Evolutionary conservation across 2,888 invertebrate species (phyloP).

Genomic region (Troglohyphantes excavatus): DNA sequence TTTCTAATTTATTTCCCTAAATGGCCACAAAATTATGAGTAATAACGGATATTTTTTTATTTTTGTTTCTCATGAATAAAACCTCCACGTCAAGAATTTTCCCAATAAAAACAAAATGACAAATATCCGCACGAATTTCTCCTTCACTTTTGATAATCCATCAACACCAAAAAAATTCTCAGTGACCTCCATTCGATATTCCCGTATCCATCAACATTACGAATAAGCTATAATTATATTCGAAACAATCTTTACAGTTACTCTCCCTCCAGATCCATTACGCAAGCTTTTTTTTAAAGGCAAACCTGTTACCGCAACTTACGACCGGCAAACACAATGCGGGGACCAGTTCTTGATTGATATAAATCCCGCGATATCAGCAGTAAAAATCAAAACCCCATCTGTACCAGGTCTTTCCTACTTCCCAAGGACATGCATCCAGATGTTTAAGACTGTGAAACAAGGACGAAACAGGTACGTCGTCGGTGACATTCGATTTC

Average conservation of each 20-base stretch:
- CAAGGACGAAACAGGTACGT: conserved; percentile 11
- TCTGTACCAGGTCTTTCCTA: conserved; percentile 18
- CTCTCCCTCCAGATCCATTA: background rate
- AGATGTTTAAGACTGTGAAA: background rate
- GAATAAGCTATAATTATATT: background rate
- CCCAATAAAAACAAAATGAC: too few species aligned
- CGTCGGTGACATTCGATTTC: conserved; percentile 15
- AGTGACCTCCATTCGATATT: background rate
- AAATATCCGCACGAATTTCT: too few species aligned
- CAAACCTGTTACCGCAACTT: conserved; percentile 11
- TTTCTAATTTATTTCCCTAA: too few species aligned
- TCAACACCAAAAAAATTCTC: background rate
- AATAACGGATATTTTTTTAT: too few species aligned
- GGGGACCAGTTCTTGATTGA: conserved; percentile 13
- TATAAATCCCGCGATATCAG: background rate
- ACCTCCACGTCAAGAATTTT: too few species aligned
- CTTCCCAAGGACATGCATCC: conserved; percentile 33
- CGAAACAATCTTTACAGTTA: background rate
- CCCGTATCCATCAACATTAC: background rate
- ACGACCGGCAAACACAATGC: background rate
- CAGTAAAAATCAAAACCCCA: conserved; percentile 24
- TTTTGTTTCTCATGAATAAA: too few species aligned
- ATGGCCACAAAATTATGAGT: too few species aligned
- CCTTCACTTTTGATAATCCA: background rate
- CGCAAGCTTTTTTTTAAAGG: background rate